phyloP scores from a whole-genome alignment of 2,888 invertebrate genomes.

The Cataglyphis cursor region DNA sequence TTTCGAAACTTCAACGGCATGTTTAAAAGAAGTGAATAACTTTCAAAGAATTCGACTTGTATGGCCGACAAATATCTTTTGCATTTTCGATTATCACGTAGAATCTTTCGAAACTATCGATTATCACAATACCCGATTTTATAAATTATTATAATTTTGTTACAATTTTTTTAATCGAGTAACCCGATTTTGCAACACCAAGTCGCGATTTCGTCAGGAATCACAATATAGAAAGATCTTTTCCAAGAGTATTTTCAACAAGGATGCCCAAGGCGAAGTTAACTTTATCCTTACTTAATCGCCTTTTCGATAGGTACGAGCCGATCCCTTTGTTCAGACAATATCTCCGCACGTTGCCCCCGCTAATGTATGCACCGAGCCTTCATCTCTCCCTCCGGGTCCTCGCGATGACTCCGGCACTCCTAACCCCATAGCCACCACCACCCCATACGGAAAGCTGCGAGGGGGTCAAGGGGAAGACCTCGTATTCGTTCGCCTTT shows the following conservation, averaged over 20 bases:
- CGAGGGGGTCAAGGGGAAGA: conserved; percentile 76
- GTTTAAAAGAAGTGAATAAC: background rate
- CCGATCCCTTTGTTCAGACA: conserved; percentile 82
- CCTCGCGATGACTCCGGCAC: conserved; percentile 81
- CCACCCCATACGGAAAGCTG: conserved; percentile 74
- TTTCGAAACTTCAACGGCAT: background rate
- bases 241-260: conserved; percentile 61
- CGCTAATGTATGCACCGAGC: conserved; percentile 83
- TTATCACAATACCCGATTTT: background rate
- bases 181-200: background rate
- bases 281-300: conserved; percentile 80
- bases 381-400: conserved; percentile 45
- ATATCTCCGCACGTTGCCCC: conserved; percentile 76
- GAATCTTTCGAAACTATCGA: background rate
- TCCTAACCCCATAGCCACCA: conserved; percentile 73
- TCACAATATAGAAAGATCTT: conserved; percentile 3
- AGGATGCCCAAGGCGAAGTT: conserved; percentile 63
- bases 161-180: background rate
- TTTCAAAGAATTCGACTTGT: background rate
- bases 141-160: background rate
- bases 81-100: background rate
- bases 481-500: conserved; percentile 83
- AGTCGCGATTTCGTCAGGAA: background rate
- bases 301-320: conserved; percentile 80
- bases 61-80: background rate